These are phyloP conservation scores for Sebastes miniatus DNA, from an alignment of 2,797 vertebrate species.

Conservation along the genomic window DNA sequence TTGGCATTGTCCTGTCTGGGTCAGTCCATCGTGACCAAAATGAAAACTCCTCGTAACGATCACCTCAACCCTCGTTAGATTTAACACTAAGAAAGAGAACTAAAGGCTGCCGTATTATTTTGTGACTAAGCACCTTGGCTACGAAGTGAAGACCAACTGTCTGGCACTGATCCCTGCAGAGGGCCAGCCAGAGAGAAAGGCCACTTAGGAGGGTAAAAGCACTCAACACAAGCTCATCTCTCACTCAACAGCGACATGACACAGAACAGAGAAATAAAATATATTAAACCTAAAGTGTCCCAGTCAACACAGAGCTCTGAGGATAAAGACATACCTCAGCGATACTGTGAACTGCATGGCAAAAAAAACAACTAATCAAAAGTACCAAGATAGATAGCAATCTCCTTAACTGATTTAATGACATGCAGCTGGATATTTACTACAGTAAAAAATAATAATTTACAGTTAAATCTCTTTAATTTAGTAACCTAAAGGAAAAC, in stretches of 20 bases:
- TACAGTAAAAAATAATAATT: constrained; percentile 80
- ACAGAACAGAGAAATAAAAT: constrained; percentile 39
- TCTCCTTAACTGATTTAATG: constrained; percentile 54
- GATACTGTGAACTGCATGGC: constrained; percentile 34
- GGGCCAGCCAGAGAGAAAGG: constrained; percentile 41
- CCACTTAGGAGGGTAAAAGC: constrained; percentile 42
- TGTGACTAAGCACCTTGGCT: constrained; percentile 14
- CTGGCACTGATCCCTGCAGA: constrained; percentile 5
- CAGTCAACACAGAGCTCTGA: constrained; percentile 1
- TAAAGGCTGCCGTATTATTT: not conserved
- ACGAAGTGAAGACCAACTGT: not conserved
- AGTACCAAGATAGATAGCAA: constrained; percentile 54
- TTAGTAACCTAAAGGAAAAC: constrained; percentile 70
- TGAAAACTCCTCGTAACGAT: constrained; percentile 5
- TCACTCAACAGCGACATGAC: constrained; percentile 34
- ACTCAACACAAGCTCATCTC: constrained; percentile 16
- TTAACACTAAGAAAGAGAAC: constrained; percentile 7
- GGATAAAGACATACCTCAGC: not conserved
- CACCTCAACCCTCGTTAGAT: constrained; percentile 23
- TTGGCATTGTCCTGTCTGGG: not conserved
- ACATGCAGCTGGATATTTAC: constrained; percentile 62
- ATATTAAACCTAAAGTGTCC: constrained; percentile 27
- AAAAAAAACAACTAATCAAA: constrained; percentile 36
- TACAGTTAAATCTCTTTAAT: constrained; percentile 81
- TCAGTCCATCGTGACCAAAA: constrained; percentile 21